phyloP scores from a whole-genome alignment of 2,888 invertebrate species.

The Eilema griseolum region DNA sequence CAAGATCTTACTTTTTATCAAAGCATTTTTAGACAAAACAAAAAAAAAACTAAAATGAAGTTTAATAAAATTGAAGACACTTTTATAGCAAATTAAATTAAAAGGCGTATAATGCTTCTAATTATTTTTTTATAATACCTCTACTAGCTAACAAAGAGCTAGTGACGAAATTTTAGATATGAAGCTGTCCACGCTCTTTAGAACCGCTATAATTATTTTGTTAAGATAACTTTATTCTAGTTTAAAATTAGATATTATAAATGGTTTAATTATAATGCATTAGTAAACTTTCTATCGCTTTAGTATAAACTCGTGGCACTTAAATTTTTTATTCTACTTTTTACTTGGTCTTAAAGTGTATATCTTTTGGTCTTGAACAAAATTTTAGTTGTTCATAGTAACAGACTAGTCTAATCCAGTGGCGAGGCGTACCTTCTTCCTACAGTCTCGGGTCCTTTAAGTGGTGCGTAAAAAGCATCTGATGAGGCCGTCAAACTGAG shows the following conservation, averaged over 20 bases:
- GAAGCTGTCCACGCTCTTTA: not conserved
- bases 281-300: not conserved
- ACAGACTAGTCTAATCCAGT: too few species aligned
- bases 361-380: too few species aligned
- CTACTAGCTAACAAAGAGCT: not conserved
- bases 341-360: too few species aligned
- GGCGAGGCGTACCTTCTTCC: too few species aligned
- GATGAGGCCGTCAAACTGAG: too few species aligned
- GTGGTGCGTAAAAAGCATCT: too few species aligned
- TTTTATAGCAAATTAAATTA: not conserved
- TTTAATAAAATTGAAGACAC: not conserved
- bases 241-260: not conserved
- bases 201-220: not conserved
- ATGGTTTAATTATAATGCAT: not conserved
- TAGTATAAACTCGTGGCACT: not conserved
- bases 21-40: too few species aligned
- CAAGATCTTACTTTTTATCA: too few species aligned
- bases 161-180: not conserved
- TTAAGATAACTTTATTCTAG: slow-evolving; percentile 1
- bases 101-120: not conserved
- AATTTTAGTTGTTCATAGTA: too few species aligned
- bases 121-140: not conserved
- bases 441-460: too few species aligned
- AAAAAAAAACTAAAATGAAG: not conserved
- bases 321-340: not conserved